Evolutionary conservation across 35 echinoderm and acorn worm species (phyloP).

Genomic region (Heliocidaris tuberculata): DNA sequence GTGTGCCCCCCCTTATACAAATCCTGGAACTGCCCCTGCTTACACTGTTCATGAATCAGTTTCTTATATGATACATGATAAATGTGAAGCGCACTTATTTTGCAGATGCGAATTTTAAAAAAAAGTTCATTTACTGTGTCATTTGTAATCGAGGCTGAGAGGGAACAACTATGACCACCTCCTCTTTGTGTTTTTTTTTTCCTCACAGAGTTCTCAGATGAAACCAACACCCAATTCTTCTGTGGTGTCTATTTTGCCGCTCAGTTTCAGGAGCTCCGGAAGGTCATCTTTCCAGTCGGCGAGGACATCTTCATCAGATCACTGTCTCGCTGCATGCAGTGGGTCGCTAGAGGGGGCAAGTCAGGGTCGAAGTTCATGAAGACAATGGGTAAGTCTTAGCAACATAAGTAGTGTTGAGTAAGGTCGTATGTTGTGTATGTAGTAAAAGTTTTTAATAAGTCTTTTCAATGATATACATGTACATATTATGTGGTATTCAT

Average conservation of each 20-base stretch:
- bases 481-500: no score
- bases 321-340: constrained; percentile 72
- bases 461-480: no score
- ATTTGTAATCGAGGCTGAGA: no score
- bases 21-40: no score
- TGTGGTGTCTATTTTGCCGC: constrained; percentile 88
- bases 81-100: no score
- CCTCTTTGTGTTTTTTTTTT: not conserved
- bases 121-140: no score
- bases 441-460: no score
- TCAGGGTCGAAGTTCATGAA: constrained; percentile 95
- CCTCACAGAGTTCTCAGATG: constrained; percentile 76
- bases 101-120: no score
- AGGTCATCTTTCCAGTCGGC: constrained; percentile 76
- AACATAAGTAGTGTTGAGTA: not conserved
- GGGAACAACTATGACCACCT: not conserved
- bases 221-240: constrained; percentile 85
- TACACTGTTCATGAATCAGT: no score
- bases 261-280: constrained; percentile 74
- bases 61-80: no score
- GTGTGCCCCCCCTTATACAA: no score
- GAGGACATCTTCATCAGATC: constrained; percentile 89
- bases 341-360: constrained; percentile 93
- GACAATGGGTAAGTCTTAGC: constrained; percentile 66
- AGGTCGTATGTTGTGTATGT: no score